A percentile compares a stretch with the other conserved stretches of the same genome.
phyloP scores from a whole-genome alignment of 2,888 invertebrate genomes.

The Hyalella azteca region DNA sequence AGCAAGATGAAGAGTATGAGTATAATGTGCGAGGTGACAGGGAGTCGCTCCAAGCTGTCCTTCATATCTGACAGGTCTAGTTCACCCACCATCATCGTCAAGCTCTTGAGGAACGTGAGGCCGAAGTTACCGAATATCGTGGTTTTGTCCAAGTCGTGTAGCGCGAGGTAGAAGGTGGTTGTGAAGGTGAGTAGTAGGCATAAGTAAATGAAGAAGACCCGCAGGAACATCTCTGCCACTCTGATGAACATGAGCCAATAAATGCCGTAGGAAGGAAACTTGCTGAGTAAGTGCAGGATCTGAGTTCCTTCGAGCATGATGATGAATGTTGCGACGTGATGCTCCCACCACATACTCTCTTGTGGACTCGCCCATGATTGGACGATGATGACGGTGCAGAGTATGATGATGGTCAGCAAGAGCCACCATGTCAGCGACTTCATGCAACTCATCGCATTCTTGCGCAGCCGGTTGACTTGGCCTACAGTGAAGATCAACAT shows the following conservation, averaged over 20 bases:
- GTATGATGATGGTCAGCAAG: constrained; percentile 12
- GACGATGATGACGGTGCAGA: constrained; percentile 7
- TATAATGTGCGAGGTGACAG: constrained; percentile 64
- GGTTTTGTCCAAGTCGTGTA: constrained; percentile 60
- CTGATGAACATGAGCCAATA: constrained; percentile 71
- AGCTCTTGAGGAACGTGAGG: constrained; percentile 69
- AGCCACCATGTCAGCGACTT: constrained; percentile 35
- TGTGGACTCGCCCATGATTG: not conserved
- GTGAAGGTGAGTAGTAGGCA: constrained; percentile 69
- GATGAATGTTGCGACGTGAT: constrained; percentile 46
- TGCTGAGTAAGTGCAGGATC: constrained; percentile 47
- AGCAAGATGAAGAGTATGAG: constrained; percentile 68
- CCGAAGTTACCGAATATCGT: constrained; percentile 66
- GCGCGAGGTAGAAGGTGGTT: constrained; percentile 66
- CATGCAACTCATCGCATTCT: not conserved
- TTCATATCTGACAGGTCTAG: constrained; percentile 68
- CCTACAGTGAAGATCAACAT: constrained; percentile 13
- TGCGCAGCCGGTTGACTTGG: constrained; percentile 16
- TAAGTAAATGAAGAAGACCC: constrained; percentile 65
- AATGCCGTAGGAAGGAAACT: constrained; percentile 66
- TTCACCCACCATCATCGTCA: constrained; percentile 71
- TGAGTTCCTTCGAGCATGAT: constrained; percentile 47
- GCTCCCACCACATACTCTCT: constrained; percentile 42
- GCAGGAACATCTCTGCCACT: constrained; percentile 68
- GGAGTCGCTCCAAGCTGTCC: constrained; percentile 61